These are phyloP conservation scores for Onychomys leucogaster DNA, from an alignment of 2,797 vertebrate species.

Conservation along the genomic window DNA sequence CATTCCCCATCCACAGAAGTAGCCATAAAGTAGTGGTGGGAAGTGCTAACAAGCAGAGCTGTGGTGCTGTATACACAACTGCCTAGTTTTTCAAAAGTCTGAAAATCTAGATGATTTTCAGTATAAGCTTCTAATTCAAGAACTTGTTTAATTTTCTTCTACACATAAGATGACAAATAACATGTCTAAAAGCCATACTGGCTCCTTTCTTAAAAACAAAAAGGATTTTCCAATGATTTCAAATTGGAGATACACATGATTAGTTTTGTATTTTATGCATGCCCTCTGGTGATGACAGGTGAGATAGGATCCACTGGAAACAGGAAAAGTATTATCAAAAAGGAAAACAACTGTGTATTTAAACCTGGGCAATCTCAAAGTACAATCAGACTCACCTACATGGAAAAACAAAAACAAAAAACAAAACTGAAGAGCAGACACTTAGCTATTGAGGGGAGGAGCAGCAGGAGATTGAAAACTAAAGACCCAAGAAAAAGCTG, in stretches of 20 bases:
- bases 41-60: background rate
- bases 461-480: background rate
- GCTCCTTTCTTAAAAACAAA: background rate
- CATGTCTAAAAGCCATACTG: background rate
- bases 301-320: background rate
- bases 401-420: no score
- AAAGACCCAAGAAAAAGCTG: background rate
- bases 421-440: background rate
- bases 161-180: background rate
- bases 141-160: background rate
- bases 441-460: background rate
- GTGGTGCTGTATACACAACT: background rate
- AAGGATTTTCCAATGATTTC: background rate
- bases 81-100: background rate
- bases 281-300: background rate
- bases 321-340: background rate
- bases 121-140: background rate
- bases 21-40: background rate
- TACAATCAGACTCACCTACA: background rate
- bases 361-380: background rate
- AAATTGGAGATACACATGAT: background rate
- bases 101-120: constrained; percentile 17
- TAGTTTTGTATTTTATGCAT: background rate
- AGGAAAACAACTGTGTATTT: background rate
- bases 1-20: background rate